Conservation (phyloP, 2,113 vertebrate genomes). For the Pedetes capensis region DNA sequence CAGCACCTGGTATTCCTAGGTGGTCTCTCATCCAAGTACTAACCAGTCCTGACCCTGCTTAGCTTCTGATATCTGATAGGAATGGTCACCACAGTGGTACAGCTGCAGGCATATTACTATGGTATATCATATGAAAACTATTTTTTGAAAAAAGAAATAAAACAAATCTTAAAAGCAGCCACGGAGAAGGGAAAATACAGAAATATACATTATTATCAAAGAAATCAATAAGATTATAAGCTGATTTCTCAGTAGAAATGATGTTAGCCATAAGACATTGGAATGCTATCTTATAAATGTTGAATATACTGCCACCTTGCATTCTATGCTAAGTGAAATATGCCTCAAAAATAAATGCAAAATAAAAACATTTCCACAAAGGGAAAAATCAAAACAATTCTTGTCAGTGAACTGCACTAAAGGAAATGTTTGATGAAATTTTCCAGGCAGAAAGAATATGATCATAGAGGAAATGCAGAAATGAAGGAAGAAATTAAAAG, state of each 20-base stretch:
- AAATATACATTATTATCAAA: background rate
- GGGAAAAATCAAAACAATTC: background rate
- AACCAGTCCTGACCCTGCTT: too few species aligned
- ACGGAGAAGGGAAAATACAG: rapidly evolving
- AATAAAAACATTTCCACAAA: background rate
- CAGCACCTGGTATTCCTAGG: too few species aligned
- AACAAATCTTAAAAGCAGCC: background rate
- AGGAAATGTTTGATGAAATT: background rate
- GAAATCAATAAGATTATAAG: background rate
- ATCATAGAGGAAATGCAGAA: background rate
- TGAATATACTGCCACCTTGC: background rate
- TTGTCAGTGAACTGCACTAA: background rate
- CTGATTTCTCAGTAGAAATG: background rate
- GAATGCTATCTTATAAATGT: background rate
- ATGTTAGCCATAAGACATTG: background rate
- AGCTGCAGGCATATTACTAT: background rate
- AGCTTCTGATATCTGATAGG: too few species aligned
- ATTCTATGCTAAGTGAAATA: background rate
- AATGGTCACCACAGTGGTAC: too few species aligned
- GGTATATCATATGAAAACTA: background rate
- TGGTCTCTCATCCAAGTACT: too few species aligned
- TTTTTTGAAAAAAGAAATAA: background rate
- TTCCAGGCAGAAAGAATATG: background rate
- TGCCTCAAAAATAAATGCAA: background rate
- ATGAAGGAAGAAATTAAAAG: background rate